Evolutionary conservation across 2,113 vertebrate genomes (phyloP).

Genomic region (Salvator merianae): DNA sequence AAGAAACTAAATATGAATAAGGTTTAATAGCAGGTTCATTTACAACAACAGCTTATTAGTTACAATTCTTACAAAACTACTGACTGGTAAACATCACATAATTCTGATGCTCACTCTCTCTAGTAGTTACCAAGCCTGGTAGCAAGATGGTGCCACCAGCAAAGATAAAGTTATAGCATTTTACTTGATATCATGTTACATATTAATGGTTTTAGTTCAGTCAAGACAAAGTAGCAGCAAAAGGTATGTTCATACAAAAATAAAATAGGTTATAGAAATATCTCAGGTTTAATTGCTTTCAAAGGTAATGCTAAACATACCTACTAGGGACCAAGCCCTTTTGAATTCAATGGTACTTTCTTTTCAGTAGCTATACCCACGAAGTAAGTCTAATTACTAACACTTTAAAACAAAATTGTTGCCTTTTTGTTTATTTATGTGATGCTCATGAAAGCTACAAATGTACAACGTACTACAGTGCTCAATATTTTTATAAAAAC

Average conservation of each 20-base stretch:
- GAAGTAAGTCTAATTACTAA: background rate
- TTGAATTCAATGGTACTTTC: background rate
- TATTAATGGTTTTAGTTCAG: background rate
- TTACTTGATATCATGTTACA: background rate
- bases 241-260: background rate
- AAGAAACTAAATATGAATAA: slow-evolving; percentile 22
- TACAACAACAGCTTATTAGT: background rate
- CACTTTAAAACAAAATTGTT: background rate
- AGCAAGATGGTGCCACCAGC: slow-evolving; percentile 65
- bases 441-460: slow-evolving; percentile 34
- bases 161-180: slow-evolving; percentile 33
- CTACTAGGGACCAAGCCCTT: background rate
- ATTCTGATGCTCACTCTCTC: background rate
- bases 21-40: background rate
- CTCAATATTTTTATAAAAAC: slow-evolving; percentile 51
- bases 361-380: background rate
- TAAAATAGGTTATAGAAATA: background rate
- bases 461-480: background rate
- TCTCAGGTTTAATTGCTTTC: background rate
- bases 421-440: background rate
- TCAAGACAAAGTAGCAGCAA: background rate
- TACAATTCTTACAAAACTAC: background rate
- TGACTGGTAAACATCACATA: background rate
- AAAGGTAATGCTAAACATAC: background rate
- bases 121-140: slow-evolving; percentile 37